phyloP scores from a whole-genome alignment of 2,113 vertebrate genomes.

The Colinus virginianus region DNA sequence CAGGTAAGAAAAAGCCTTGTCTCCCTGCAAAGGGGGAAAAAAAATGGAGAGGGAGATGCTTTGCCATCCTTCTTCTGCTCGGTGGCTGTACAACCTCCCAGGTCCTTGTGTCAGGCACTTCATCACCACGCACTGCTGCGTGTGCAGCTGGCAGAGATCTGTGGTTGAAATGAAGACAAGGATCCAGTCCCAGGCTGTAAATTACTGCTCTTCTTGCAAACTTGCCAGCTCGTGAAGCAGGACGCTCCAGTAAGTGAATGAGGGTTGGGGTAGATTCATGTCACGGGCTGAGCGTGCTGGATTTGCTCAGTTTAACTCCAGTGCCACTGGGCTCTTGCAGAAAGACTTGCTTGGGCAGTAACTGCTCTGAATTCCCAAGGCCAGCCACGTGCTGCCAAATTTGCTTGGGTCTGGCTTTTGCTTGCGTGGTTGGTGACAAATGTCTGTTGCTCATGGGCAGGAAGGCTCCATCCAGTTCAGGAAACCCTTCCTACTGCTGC shows the following conservation, averaged over 20 bases:
- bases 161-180: background rate
- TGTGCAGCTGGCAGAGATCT: background rate
- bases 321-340: background rate
- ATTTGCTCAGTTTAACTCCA: background rate
- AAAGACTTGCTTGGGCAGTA: background rate
- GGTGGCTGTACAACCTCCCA: background rate
- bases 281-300: background rate
- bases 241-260: accelerated
- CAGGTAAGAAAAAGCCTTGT: background rate
- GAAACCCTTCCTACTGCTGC: background rate
- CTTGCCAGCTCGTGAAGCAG: background rate
- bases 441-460: accelerated
- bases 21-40: too few relatives aligned
- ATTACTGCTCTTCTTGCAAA: background rate
- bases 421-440: background rate
- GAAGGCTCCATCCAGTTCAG: background rate
- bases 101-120: background rate
- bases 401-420: background rate
- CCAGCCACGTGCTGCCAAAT: background rate
- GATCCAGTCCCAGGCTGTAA: background rate
- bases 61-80: background rate
- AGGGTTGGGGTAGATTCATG: background rate
- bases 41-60: background rate
- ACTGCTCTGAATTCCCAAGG: background rate
- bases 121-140: accelerated